Base-by-base conservation (phyloP, 2,888 invertebrate species). In the Scaptomyza parva region DNA sequence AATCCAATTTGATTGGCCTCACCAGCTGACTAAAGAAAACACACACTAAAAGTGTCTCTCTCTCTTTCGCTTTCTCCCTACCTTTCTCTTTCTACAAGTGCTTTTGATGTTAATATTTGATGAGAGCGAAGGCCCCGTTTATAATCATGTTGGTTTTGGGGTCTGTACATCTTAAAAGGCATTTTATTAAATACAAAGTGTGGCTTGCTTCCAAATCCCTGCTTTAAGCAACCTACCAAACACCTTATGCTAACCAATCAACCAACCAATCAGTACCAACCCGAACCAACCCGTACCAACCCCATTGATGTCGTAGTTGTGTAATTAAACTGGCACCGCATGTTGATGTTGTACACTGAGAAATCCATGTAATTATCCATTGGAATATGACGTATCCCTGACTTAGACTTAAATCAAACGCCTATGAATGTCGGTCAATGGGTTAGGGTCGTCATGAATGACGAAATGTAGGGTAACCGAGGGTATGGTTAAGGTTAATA, bases 1-100 rank as follows among this genome's bases (percentile, higher is more conserved):
- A 82, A 82, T 82, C 82, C 82, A 82, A 82, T 82, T 82, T 82
- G 78, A 84, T 78, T 78, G 84, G 70, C 61, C 70, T 62, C 61
- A 47, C 60, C 50, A 51, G 74, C 65, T 51, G 64, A 24, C 39
- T 37, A 44, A 41, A 47, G 45, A 24, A 30, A 24, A 30, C 47
- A 26, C 24, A 45, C 24, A 41, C 24, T 24, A 11, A 47, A 18
- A 48, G 37, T 22, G 3, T n/a, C n/a, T 22, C 26, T 12, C 17
- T 7, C 17, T 5, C 7, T 0, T 2, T 17, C 44, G 11, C 5
- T 7, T 12, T 3, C 17, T 0, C 17, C 2, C 43, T 1, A 11
- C 12, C 26, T 12, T n/a, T 30, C n/a, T n/a, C 45, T 18, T 9
- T 45, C 5, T 30, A 5, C 9, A 18, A n/a, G 9, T n/a, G n/a